Evolutionary conservation across 2,888 invertebrate genomes (phyloP), one percentile per base, ranked within the genome.

Genomic region (Andricus quercusramuli): DNA sequence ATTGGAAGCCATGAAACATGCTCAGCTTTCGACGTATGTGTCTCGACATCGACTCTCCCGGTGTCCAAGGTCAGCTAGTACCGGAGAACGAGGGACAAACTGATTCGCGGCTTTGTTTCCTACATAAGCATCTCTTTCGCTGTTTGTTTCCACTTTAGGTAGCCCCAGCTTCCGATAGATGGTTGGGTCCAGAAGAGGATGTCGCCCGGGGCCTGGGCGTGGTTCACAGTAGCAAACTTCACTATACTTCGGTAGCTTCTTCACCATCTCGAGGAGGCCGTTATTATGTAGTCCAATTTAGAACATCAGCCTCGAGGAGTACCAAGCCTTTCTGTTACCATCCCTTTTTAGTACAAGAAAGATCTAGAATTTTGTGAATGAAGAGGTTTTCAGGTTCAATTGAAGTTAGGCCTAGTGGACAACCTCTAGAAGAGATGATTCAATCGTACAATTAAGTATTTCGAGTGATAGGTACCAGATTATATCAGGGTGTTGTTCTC

Each of bases 121-220:
- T 29, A 20, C 41, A 56, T 56, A 2, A 25, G 8, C 20, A 20
- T 51, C 29, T 70, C 29, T 51, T 70, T 20, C 15, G 20, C 9
- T 9, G 9, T 51, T 51, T 70, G 51, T 41, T 67, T 41, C 13
- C 64, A 25, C 17, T 67, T 67, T 37, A 67, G 41, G 41, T 20
- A 67, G 51, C 32, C 22, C 25, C 44, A 29, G 77, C 77, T 65
- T 65, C 65, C 65, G 77, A 65, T 77, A 67, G 83, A 65, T 79
- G 82, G 77, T 82, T 80, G 82, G 82, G 85, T 83, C 66, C 82
- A 79, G 83, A 82, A 82, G 81, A 81, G 78, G 84, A 87, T 86
- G 90, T 90, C 89, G 91, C 91, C 89, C 67, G 86, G 80, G 90
- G 91, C 86, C 84, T 91, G 91, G 91, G 91, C 92, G 91, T 91